Evolutionary conservation across 2,113 vertebrate species (phyloP).

Genomic region (Sprattus sprattus): DNA sequence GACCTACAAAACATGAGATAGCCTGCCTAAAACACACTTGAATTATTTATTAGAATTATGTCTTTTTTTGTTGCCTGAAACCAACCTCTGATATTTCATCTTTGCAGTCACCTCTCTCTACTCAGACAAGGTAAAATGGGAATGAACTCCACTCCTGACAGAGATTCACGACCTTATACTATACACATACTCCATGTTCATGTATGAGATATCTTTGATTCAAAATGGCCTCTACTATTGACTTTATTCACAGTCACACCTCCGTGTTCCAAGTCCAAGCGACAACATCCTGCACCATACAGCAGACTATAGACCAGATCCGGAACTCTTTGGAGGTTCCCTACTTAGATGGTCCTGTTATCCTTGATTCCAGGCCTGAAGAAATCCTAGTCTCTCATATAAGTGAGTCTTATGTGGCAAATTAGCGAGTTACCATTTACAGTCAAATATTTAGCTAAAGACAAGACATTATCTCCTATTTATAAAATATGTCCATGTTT

Average conservation of each 20-base stretch:
- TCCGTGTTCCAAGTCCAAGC: conserved; percentile 68
- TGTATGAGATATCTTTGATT: background rate
- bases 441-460: no score
- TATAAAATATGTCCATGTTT: no score
- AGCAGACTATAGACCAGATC: conserved; percentile 54
- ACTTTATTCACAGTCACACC: conserved; percentile 52
- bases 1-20: background rate
- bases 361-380: conserved; percentile 33
- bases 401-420: conserved; percentile 49
- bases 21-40: background rate
- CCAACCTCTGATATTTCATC: background rate
- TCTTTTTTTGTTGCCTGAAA: background rate
- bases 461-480: no score
- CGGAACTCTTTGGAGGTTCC: conserved; percentile 39
- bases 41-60: background rate
- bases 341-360: conserved; percentile 45
- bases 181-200: background rate
- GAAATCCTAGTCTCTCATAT: conserved; percentile 65
- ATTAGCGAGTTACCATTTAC: background rate
- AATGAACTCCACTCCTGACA: background rate
- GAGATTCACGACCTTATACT: background rate
- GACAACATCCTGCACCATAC: conserved; percentile 36
- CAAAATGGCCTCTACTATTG: background rate
- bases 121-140: background rate
- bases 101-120: background rate